phyloP scores from a whole-genome alignment of 2,888 invertebrate genomes.

The Drosophila helvetica region DNA sequence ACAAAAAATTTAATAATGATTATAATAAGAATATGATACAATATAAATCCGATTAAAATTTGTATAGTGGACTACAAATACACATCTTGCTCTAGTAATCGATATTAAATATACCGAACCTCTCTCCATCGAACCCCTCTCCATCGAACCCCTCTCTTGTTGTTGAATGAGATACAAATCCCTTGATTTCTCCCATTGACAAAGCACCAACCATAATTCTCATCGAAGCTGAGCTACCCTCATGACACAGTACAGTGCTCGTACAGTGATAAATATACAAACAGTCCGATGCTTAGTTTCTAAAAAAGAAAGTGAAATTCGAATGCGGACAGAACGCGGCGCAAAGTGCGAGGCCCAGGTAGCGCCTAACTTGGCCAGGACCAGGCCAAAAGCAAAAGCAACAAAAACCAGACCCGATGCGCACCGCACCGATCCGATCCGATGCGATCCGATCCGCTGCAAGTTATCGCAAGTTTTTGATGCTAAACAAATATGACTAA shows the following conservation, averaged over 20 bases:
- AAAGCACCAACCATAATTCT: background rate
- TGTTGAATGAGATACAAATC: background rate
- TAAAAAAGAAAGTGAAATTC: constrained; percentile 76
- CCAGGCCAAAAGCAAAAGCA: constrained; percentile 48
- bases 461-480: constrained; percentile 76
- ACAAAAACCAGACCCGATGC: constrained; percentile 7
- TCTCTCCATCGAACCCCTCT: too few species aligned
- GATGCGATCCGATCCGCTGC: constrained; percentile 25
- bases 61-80: too few species aligned
- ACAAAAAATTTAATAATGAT: too few species aligned
- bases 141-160: background rate
- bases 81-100: background rate
- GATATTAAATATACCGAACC: background rate
- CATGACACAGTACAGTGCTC: background rate
- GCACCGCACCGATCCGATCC: background rate
- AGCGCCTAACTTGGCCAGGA: constrained; percentile 74
- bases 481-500: constrained; percentile 79
- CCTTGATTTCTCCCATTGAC: background rate
- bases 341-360: constrained; percentile 69
- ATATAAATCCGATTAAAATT: background rate
- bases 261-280: constrained; percentile 32
- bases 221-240: constrained; percentile 16
- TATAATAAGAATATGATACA: too few species aligned
- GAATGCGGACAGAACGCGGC: constrained; percentile 71
- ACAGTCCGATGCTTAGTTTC: constrained; percentile 61